Evolutionary conservation across 2,113 vertebrate genomes (phyloP).

Genomic region (Anoura caudifer): DNA sequence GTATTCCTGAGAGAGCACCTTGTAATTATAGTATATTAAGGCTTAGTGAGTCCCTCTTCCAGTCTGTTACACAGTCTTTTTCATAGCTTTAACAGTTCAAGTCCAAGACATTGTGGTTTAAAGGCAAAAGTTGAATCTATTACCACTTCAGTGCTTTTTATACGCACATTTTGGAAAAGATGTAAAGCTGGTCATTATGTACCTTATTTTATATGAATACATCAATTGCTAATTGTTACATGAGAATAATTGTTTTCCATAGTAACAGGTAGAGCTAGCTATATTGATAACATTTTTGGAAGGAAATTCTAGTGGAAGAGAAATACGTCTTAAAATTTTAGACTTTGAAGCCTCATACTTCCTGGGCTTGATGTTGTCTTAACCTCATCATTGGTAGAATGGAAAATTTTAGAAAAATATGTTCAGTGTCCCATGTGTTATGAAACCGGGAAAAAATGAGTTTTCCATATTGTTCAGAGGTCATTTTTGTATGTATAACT

Average conservation of each 20-base stretch:
- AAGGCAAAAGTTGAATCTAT: background rate
- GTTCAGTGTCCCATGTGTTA: background rate
- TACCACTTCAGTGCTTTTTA: background rate
- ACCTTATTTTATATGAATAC: background rate
- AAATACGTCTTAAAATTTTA: background rate
- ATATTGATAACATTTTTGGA: background rate
- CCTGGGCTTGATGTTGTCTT: background rate
- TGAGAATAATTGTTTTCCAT: background rate
- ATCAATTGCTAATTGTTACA: background rate
- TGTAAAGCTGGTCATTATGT: background rate
- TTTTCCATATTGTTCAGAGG: background rate
- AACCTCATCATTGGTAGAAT: background rate
- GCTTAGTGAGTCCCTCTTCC: background rate
- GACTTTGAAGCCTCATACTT: background rate
- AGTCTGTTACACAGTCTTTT: background rate
- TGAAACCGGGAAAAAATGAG: background rate
- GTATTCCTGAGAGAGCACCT: background rate
- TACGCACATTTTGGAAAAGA: background rate
- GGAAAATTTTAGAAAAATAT: background rate
- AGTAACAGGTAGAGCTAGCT: background rate
- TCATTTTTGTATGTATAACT: conserved; percentile 3
- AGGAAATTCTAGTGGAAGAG: background rate
- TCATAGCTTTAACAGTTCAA: background rate
- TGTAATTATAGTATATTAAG: background rate
- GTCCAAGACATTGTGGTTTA: background rate